A percentile compares a stretch with the other conserved stretches of the same genome.
phyloP scores from a whole-genome alignment of 2,113 vertebrate species.

The Labeo catla region DNA sequence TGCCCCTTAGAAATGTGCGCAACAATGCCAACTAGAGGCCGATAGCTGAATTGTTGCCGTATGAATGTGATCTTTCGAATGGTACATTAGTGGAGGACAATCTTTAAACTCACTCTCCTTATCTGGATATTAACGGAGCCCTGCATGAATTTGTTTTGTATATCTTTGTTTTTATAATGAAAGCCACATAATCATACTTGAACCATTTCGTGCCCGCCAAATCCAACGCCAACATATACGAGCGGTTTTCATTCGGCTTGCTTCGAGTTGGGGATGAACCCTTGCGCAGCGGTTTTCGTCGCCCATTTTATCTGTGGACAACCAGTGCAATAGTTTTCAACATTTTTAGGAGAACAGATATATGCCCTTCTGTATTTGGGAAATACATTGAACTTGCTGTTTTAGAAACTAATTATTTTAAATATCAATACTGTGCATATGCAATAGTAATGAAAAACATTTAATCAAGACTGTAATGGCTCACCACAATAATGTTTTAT shows the following conservation, averaged over 20 bases:
- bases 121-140: slow-evolving; percentile 24
- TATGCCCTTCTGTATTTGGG: slow-evolving; percentile 35
- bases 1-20: slow-evolving; percentile 41
- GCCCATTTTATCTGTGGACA: slow-evolving; percentile 34
- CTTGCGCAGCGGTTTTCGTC: slow-evolving; percentile 18
- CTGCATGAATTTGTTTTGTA: slow-evolving; percentile 34
- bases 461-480: slow-evolving; percentile 42
- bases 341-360: slow-evolving; percentile 37
- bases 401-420: slow-evolving; percentile 21
- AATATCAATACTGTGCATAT: slow-evolving; percentile 45
- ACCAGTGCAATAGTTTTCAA: slow-evolving; percentile 64
- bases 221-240: slow-evolving; percentile 7
- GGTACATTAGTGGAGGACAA: slow-evolving; percentile 51
- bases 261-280: slow-evolving; percentile 42
- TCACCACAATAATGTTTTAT: not conserved
- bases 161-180: slow-evolving; percentile 23
- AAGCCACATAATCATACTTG: slow-evolving; percentile 17
- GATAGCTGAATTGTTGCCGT: slow-evolving; percentile 19
- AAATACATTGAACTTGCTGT: slow-evolving; percentile 18
- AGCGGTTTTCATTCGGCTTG: slow-evolving; percentile 32
- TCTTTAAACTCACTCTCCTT: slow-evolving; percentile 26
- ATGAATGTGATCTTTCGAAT: slow-evolving; percentile 43
- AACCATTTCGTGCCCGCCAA: slow-evolving; percentile 30
- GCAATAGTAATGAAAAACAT: slow-evolving; percentile 40
- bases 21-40: slow-evolving; percentile 26